phyloP scores from a whole-genome alignment of 2,888 invertebrate species.

The Sarcophaga caerulescens region DNA sequence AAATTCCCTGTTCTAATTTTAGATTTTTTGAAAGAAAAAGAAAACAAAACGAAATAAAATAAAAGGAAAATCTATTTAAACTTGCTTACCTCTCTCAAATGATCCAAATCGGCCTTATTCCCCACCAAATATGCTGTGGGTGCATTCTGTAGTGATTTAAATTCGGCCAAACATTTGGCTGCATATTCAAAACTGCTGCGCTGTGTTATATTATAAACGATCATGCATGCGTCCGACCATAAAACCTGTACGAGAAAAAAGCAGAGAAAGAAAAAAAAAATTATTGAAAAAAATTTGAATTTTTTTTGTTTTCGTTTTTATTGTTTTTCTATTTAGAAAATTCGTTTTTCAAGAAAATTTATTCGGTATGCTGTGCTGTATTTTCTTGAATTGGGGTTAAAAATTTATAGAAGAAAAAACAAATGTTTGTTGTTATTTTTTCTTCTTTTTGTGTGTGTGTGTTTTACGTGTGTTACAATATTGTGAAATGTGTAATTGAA shows the following conservation, averaged over 20 bases:
- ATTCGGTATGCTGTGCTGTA: not conserved
- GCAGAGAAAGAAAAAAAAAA: conserved; percentile 16
- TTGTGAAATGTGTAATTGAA: conserved; percentile 21
- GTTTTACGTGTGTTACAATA: conserved; percentile 12
- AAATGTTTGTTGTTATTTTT: conserved; percentile 26
- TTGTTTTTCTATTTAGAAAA: conserved; percentile 14
- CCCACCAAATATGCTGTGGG: conserved; percentile 85
- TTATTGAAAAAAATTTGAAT: conserved; percentile 22
- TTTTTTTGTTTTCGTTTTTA: not conserved
- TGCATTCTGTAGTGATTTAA: conserved; percentile 83
- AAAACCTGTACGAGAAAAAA: conserved; percentile 81
- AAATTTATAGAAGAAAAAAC: conserved; percentile 12
- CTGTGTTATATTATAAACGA: conserved; percentile 90
- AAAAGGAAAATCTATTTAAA: conserved; percentile 33
- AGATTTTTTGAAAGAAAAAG: not conserved
- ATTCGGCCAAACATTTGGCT: conserved; percentile 84
- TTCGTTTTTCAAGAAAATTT: not conserved
- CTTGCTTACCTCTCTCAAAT: conserved; percentile 86
- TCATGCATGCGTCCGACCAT: conserved; percentile 90
- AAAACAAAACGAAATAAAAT: not conserved
- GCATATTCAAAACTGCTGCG: conserved; percentile 87
- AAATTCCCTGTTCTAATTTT: not conserved
- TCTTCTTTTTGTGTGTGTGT: not conserved
- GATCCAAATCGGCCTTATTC: conserved; percentile 91
- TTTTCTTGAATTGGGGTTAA: not conserved